phyloP scores from a whole-genome alignment of 2,113 vertebrate species.

The Myotis lucifugus region DNA sequence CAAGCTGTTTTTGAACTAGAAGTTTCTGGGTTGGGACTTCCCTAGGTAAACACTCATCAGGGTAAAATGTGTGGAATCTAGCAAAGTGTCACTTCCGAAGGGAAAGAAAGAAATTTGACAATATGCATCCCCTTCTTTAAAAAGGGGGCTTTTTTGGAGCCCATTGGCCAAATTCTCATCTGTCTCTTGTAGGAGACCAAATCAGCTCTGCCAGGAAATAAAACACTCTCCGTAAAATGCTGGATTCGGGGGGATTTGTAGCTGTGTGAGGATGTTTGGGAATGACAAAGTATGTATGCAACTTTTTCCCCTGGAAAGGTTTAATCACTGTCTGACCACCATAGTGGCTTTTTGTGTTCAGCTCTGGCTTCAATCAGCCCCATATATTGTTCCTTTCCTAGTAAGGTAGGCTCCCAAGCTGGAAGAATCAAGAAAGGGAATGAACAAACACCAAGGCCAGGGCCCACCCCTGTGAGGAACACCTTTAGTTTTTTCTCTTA shows the following conservation, averaged over 20 bases:
- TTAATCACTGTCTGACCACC: neutral
- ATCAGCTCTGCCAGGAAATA: neutral
- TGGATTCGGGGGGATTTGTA: neutral
- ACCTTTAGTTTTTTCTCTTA: neutral
- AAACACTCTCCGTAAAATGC: neutral
- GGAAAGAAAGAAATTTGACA: neutral
- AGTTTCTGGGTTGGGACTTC: neutral
- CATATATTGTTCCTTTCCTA: neutral
- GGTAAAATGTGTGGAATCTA: neutral
- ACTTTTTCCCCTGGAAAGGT: neutral
- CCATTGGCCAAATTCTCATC: neutral
- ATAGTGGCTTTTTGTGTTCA: neutral
- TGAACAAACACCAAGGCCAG: neutral
- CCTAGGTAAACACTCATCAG: neutral
- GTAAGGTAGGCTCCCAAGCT: neutral
- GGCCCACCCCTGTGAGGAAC: accelerated
- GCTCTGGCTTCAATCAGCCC: neutral
- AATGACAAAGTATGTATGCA: neutral
- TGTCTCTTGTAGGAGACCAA: neutral
- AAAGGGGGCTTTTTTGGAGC: neutral
- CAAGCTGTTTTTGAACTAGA: neutral
- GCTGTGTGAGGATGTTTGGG: neutral
- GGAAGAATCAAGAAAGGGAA: neutral
- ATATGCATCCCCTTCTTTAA: neutral
- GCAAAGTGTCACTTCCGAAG: neutral